Base-by-base conservation (phyloP, 1,140 invertebrate genomes). In the Meloidogyne exigua region DNA sequence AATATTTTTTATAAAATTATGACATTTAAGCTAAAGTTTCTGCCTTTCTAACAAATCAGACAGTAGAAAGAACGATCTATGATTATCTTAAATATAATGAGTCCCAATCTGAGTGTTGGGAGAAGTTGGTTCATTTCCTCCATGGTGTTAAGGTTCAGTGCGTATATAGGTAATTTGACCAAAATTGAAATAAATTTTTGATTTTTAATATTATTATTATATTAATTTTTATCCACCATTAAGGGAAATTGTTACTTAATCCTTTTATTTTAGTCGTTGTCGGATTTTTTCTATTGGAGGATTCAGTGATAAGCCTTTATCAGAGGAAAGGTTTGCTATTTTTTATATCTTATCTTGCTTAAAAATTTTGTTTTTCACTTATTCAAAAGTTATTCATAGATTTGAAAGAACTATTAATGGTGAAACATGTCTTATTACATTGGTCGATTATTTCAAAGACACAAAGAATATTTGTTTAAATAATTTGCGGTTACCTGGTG, bases 241-340 rank as follows among this genome's bases (percentile, higher is more conserved):
- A n/a, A n/a, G n/a, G n/a, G n/a, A n/a, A n/a, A n/a, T n/a, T n/a
- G n/a, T n/a, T n/a, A n/a, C n/a, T n/a, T n/a, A n/a, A n/a, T n/a
- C n/a, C n/a, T n/a, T n/a, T n/a, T 7, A 39, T 39, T 39, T 4
- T 80, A 75, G 18, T n/a, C 76, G n/a, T n/a, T 28, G 32, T 78
- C 68, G 77, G 1, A 44, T 75, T 15, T 79, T 79, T 32, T 63
- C 79, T 21, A 79, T 79, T 57, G 77, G 77, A 62, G 28, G 76
- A 15, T 79, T 79, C 28, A 44, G 42, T 18, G 77, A 79, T 13
- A 78, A 79, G 21, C 77, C 77, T 13, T 57, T 79, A 64, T 75
- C 32, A 26, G 62, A 80, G 21, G 44, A 81, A 57, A 75, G 28
- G 77, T 75, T 36, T 23, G 12, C 39, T 42, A 42, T 9, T 49